Base-by-base conservation (phyloP, 2,797 vertebrate genomes). In the Protosalanx chinensis region DNA sequence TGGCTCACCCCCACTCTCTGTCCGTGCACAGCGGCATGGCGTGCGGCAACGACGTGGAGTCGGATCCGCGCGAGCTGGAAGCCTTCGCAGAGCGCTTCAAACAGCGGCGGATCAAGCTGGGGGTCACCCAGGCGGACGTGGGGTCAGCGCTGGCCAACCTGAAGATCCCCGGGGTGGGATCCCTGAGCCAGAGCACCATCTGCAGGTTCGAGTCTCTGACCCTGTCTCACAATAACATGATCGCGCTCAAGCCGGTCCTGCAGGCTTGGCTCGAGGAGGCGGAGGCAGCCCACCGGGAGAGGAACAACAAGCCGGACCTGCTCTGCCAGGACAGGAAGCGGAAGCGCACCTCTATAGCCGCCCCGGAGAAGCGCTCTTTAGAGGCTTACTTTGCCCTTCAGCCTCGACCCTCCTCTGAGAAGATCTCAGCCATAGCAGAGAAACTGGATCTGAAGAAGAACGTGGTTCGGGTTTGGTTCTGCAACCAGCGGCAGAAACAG, bases 181-280 rank as follows among this genome's bases (percentile, higher is more conserved):
- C 96, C 0, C 89, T 98, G 59, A 98, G 96, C 90, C 96, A 98
- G 91, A 98, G 96, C 90, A 98, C 96, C 77, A 98, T 98, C 90
- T 98, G 96, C 90, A 91, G 96, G 87, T 98, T 98, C 86, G 96
- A 98, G 90, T 98, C 96, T 27, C 93, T 98, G 57, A 98, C 96
- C 0, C 88, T 98, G 30, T 97, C 95, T n/a, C 96, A 97, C 90
- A 98, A 98, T 91, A 98, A 98, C 90, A 98, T 98, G 96, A 93
- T 95, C 1, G 96, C 96, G n/a, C 94, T 98, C 56, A 94, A 95
- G 79, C 96, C 96, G 0, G 95, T 97, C 4, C 93, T 97, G 0
- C 95, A 96, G 84, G 95, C 96, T 58, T 98, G 96, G 96, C 90
- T 97, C 71, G 96, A 97, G 82, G 96, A 96, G 65, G 96, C 96